phyloP scores from a whole-genome alignment of 2,888 invertebrate species.

The Acanthococcus lagerstroemiae region DNA sequence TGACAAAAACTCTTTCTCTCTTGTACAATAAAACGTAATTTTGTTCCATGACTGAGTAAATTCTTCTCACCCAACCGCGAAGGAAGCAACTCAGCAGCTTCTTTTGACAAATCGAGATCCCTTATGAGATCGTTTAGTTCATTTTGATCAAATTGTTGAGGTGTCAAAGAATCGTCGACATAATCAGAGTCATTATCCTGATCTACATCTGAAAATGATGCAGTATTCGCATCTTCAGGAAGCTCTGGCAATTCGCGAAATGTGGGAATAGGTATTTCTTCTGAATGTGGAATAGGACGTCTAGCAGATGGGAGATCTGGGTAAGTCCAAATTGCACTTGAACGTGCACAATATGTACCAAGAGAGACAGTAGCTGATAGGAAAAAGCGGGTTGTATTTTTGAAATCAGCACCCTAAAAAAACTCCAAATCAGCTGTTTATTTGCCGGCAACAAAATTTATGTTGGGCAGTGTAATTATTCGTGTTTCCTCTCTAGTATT shows the following conservation, averaged over 20 bases:
- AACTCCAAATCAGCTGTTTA: too few species aligned
- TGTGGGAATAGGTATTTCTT: constrained; percentile 21
- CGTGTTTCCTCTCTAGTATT: too few species aligned
- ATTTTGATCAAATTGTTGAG: constrained; percentile 34
- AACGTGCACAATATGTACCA: too few species aligned
- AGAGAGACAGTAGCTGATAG: too few species aligned
- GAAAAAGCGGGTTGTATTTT: too few species aligned
- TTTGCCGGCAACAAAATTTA: too few species aligned
- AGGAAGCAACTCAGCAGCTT: constrained; percentile 34
- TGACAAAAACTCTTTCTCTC: background rate
- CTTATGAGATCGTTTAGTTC: constrained; percentile 36
- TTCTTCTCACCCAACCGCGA: constrained; percentile 2
- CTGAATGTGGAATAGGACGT: constrained; percentile 27
- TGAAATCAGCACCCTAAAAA: too few species aligned
- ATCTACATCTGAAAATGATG: too few species aligned
- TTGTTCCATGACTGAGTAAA: too few species aligned
- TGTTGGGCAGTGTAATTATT: too few species aligned
- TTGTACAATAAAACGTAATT: background rate
- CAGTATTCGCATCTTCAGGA: constrained; percentile 9
- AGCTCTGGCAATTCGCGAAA: constrained; percentile 20
- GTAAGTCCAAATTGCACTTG: too few species aligned
- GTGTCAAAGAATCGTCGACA: background rate
- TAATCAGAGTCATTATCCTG: too few species aligned
- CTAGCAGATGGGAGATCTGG: constrained; percentile 21
- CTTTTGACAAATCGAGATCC: constrained; percentile 36